These are phyloP conservation scores for Mesoligia furuncula DNA, from an alignment of 2,888 invertebrate species.

Conservation along the genomic window DNA sequence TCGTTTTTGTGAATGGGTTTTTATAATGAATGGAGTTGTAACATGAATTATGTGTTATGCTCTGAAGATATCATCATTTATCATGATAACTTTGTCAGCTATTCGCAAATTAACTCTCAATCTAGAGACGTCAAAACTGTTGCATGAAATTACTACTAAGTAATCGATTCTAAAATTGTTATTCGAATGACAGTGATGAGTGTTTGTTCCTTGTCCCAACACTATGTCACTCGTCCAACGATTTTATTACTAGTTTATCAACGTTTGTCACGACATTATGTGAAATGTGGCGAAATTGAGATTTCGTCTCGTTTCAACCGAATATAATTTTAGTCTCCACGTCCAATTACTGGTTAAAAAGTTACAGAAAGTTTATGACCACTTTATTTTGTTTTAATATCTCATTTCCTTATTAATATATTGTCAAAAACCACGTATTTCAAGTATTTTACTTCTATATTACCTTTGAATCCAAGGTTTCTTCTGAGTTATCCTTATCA, in stretches of 20 bases:
- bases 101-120: slow-evolving; percentile 6
- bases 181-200: slow-evolving; percentile 21
- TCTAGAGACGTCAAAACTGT: background rate
- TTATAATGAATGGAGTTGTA: slow-evolving; percentile 58
- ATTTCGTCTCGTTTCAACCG: slow-evolving; percentile 21
- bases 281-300: slow-evolving; percentile 36
- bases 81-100: slow-evolving; percentile 26
- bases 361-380: slow-evolving; percentile 32
- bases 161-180: slow-evolving; percentile 3
- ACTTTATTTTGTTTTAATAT: slow-evolving; percentile 37
- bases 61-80: slow-evolving; percentile 36
- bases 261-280: slow-evolving; percentile 73
- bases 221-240: slow-evolving; percentile 41
- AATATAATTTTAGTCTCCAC: slow-evolving; percentile 35
- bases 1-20: slow-evolving; percentile 63
- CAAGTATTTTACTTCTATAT: slow-evolving; percentile 41
- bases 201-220: slow-evolving; percentile 19
- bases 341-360: slow-evolving; percentile 44
- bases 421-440: slow-evolving; percentile 33
- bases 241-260: slow-evolving; percentile 70
- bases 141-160: background rate
- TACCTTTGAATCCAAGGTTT: slow-evolving; percentile 38
- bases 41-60: slow-evolving; percentile 38
- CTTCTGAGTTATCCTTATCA: slow-evolving; percentile 25
- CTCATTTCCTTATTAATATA: slow-evolving; percentile 42